Conservation (phyloP, 64 coral and sea anemone genomes). For the Montipora efflorescens region DNA sequence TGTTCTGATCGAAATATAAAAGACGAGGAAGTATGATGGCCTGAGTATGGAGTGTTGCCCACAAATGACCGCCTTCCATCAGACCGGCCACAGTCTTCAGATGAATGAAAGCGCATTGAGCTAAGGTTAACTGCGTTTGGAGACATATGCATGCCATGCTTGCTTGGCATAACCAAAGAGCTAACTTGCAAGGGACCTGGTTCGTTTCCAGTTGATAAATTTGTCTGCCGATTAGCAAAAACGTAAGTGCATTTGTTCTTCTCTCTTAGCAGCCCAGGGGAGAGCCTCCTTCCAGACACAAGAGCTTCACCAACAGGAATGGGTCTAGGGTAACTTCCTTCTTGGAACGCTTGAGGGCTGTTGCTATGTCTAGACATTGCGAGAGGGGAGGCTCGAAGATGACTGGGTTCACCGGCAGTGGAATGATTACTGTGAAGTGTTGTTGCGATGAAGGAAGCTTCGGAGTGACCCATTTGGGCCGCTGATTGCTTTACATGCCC, state of each 20-base stretch:
- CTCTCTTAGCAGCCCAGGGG: background rate
- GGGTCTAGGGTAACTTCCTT: background rate
- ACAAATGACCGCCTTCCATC: background rate
- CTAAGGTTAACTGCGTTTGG: background rate
- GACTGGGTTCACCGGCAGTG: background rate
- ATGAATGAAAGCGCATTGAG: background rate
- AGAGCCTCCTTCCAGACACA: background rate
- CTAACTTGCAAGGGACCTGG: conserved; percentile 4
- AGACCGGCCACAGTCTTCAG: background rate
- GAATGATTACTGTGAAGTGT: background rate
- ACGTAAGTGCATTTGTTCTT: conserved; percentile 31
- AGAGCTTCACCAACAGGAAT: background rate
- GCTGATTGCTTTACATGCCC: background rate
- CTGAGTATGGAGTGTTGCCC: background rate
- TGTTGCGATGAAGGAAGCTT: background rate
- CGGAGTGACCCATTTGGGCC: background rate
- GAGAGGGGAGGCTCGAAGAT: background rate
- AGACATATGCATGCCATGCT: background rate
- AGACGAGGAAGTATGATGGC: background rate
- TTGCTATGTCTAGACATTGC: background rate
- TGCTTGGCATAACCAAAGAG: background rate
- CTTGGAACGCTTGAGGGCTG: conserved; percentile 9
- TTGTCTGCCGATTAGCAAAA: conserved; percentile 13
- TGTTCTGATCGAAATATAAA: background rate
- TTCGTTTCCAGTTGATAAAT: background rate